Conservation (phyloP, 2,888 invertebrate genomes). For the Eupithecia abbreviata region DNA sequence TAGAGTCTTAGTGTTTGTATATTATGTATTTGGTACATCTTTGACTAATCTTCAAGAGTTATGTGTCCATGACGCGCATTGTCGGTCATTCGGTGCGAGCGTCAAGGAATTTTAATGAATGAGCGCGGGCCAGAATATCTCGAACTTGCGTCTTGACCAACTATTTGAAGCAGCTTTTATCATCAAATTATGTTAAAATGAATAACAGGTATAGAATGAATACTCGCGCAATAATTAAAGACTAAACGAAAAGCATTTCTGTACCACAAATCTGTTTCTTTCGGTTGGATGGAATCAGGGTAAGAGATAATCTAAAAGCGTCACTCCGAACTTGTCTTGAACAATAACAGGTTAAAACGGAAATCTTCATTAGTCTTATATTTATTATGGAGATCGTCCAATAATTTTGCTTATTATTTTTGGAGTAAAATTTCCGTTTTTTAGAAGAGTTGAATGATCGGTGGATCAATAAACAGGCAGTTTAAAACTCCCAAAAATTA, state of each 20-base stretch:
- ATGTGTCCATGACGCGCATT: constrained; percentile 41
- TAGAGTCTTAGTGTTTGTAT: not conserved
- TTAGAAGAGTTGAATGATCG: constrained; percentile 12
- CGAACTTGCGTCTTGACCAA: constrained; percentile 12
- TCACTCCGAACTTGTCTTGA: constrained; percentile 3
- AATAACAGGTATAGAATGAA: not conserved
- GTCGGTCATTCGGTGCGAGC: constrained; percentile 43
- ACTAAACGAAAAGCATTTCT: not conserved
- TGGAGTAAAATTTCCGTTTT: not conserved
- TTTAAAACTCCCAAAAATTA: constrained; percentile 9
- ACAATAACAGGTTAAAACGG: constrained; percentile 6
- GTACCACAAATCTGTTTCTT: not conserved
- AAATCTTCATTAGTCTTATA: not conserved
- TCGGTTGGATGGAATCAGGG: not conserved
- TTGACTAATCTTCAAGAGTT: not conserved
- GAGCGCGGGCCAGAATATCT: constrained; percentile 34
- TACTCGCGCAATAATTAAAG: not conserved
- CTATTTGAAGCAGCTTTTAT: not conserved
- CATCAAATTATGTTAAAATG: not conserved
- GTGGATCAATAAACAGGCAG: constrained; percentile 1
- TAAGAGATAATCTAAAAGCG: not conserved
- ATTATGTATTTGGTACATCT: not conserved
- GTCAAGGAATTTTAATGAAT: constrained; percentile 52
- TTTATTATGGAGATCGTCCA: constrained; percentile 4
- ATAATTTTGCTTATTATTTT: not conserved